Conservation (phyloP, 2,888 invertebrate genomes). For the Drosophila kuntzei region DNA sequence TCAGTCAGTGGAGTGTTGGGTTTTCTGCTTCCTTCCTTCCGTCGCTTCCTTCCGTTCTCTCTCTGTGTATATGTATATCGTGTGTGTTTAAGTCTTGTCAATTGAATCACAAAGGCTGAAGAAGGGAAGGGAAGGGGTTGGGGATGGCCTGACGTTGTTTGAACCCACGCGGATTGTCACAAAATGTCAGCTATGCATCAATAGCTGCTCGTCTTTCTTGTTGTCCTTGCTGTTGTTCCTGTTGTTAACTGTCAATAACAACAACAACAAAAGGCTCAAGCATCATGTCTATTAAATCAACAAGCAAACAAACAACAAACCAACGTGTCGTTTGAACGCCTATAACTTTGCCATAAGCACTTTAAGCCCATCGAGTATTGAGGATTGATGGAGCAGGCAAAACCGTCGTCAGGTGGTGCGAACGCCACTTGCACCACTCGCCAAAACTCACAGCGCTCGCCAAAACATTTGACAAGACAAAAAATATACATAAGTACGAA, state of each 20-base stretch:
- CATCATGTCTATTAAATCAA: constrained; percentile 58
- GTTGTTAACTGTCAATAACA: constrained; percentile 53
- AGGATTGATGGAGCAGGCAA: constrained; percentile 32
- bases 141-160: not conserved
- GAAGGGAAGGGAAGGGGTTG: not conserved
- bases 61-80: not conserved
- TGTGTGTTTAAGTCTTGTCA: constrained; percentile 26
- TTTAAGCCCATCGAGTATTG: constrained; percentile 48
- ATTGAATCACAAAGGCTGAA: constrained; percentile 41
- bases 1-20: constrained; percentile 44
- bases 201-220: constrained; percentile 21
- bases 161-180: constrained; percentile 46
- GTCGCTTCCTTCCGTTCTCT: constrained; percentile 34
- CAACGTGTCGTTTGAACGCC: constrained; percentile 30
- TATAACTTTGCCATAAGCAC: constrained; percentile 57
- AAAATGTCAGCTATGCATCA: constrained; percentile 59
- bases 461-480: constrained; percentile 2
- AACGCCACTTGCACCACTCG: constrained; percentile 22
- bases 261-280: constrained; percentile 36
- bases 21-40: constrained; percentile 55
- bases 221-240: constrained; percentile 37
- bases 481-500: not conserved
- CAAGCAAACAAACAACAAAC: constrained; percentile 51
- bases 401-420: constrained; percentile 28
- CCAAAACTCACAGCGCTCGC: not conserved